Base-by-base conservation (phyloP, 2,113 vertebrate genomes). In the Lates calcarifer region DNA sequence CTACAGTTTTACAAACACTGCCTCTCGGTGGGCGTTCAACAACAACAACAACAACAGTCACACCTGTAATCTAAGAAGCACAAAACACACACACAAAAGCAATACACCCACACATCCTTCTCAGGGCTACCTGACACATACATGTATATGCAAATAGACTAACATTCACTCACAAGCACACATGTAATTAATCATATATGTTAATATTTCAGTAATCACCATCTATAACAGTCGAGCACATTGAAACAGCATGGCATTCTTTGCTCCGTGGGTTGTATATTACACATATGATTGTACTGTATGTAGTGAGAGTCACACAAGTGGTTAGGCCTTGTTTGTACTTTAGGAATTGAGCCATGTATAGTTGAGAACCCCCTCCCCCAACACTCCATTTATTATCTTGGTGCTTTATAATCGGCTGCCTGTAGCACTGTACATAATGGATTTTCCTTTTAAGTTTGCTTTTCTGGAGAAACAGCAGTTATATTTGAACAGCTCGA, bases 41-140 rank as follows among this genome's bases (percentile, higher is more conserved):
- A 61, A 67, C 58, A 63, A 55, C 39, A 5, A 45, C n/a, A 29
- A 60, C 62, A 61, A 67, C 58, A 63, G 49, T 35, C 5, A 45
- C 77, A 81, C 71, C 20, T 81, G 68, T 67, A 77, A 81, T 86
- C 62, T 70, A 85, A 89, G 64, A 92, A 95, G 92, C 93, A 94
- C 93, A 93, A 94, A 83, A 79, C 71, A 77, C 83, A 83, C 55
- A 9, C 79, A 24, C 51, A 55, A 24, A 56, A 28, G 82, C 88
- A 92, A 87, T 87, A 87, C 77, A 86, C 72, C n/a, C 74, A 71
- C 88, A 31, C 90, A 81, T 84, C 0, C 53, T 86, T 88, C 93
- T 95, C 94, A 94, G 94, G 94, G 91, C 86, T 77, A 87, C 90
- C 87, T 88, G 91, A 83, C 91, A 90, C 85, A 72, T 69, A 73